Base-by-base conservation (phyloP, 2,113 vertebrate genomes). In the Salvelinus alpinus region DNA sequence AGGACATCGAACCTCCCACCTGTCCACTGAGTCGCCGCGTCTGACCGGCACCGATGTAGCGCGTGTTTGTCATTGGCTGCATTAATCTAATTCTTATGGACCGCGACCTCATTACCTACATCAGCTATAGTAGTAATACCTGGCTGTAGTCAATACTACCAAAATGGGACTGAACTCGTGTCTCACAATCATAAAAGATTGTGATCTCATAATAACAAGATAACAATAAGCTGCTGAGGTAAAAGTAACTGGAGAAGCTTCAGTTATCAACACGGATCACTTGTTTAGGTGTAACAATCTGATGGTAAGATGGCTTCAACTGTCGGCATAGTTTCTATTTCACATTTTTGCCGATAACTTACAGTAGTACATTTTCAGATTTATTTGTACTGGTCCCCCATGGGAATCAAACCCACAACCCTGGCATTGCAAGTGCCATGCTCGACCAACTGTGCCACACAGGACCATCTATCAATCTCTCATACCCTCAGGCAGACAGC, bases 11-110 rank as follows among this genome's bases (percentile, higher is more conserved):
- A 80, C 81, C 81, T 82, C 47, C 69, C 13, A 73, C 44, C 14
- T 57, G 25, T 76, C 74, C 65, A 71, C 81, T 74, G 77, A 84
- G 68, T 25, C 12, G 47, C 62, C 25, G 71, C 65, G 72, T 69
- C 62, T 48, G 71, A 57, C 67, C 12, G 14, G 27, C 25, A 72
- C 73, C 76, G 75, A 87, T 76, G 76, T 47, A 22, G 24, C 0
- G 51, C 18, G 47, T 9, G 14, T 31, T 14, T 57, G 54, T 18
- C 14, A 6, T 6, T 57, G 18, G 1, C 13, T 20, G 5, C 54
- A 57, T 57, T 44, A 12, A 44, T 12, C 38, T 44, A 2, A 44
- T 44, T 44, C 38, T 44, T 44, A 44, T 44, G 38, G 38, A 11
- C 38, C 9, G 34, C 38, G 11, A 44, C 38, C 38, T 3, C 38